Base-by-base conservation (phyloP, 2,888 invertebrate species). In the Pristionchus arcanus region DNA sequence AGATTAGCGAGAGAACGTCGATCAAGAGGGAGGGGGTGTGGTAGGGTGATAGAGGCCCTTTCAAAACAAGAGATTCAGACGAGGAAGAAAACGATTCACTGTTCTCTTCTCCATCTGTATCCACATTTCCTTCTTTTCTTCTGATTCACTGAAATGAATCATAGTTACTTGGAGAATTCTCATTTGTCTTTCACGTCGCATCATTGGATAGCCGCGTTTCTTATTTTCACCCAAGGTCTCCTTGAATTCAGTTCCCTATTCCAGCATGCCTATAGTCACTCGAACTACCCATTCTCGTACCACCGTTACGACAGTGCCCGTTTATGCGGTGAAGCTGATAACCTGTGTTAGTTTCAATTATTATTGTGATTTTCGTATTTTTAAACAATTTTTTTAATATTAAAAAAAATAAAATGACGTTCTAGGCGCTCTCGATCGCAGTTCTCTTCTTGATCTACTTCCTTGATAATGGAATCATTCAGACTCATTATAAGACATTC, bases 301-400 rank as follows among this genome's bases (percentile, higher is more conserved):
- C 19, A 71, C 90, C 19, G 66, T 63, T 28, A 85, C 90, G 9
- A 77, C 87, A 3, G 42, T 90, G 3, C 90, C 90, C 31, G 42
- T 90, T 16, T 90, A 87, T 87, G 25, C 87, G n/a, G 55, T 90
- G 81, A 90, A 90, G 42, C 63, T 90, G 9, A 81, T 90, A 34
- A 90, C 87, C 21, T 83, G 83, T 31, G 90, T 90, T 5, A 66
- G n/a, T 63, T 63, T 15, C 31, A 63, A 13, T 63, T 25, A 4
- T 63, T 63, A 19, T 19, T 25, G 13, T 63, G 9, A 42, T 63
- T 63, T 63, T 16, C 25, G 7, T 25, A 4, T 25, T 25, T 63
- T 25, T 25, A 1, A 63, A 63, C 3, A 63, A 25, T 63, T 9
- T n/a, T 7, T 25, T 0, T 9, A n/a, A n/a, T 21, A 25, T 7